Percentiles rank a stretch among this genome's conserved stretches.
Evolutionary conservation across 1,140 invertebrate species (phyloP).

Genomic region (Drosophila albomicans): DNA sequence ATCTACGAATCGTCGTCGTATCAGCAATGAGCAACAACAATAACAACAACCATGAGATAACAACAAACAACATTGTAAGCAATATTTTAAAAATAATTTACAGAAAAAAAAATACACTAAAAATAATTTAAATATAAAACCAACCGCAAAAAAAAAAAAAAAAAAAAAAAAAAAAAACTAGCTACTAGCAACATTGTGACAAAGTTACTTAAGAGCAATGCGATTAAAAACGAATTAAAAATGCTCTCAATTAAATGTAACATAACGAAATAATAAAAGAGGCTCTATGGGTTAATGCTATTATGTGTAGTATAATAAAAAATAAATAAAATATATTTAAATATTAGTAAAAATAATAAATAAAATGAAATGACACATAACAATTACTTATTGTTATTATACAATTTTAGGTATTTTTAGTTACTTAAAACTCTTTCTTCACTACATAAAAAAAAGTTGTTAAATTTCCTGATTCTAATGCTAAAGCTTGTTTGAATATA

Average conservation of each 20-base stretch:
- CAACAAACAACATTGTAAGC: conserved; percentile 57
- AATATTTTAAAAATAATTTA: conserved; percentile 65
- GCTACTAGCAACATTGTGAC: conserved; percentile 29
- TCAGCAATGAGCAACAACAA: conserved; percentile 30
- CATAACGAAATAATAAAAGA: neutral
- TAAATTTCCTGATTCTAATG: too few species aligned
- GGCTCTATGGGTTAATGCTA: neutral
- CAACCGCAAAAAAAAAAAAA: conserved; percentile 6
- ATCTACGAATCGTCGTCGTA: conserved; percentile 7
- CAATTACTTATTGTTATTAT: too few species aligned
- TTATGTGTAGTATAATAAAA: neutral
- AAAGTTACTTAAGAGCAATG: conserved; percentile 49
- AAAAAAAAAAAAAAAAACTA: neutral
- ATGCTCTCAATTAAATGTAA: conserved; percentile 8
- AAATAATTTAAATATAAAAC: conserved; percentile 69
- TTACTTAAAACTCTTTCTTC: too few species aligned
- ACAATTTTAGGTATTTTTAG: too few species aligned
- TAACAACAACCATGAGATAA: conserved; percentile 12
- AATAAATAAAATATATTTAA: neutral
- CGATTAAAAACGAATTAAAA: neutral
- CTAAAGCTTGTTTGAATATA: too few species aligned
- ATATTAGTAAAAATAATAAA: too few species aligned
- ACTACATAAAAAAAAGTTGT: too few species aligned
- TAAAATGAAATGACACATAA: too few species aligned
- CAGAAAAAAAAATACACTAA: conserved; percentile 24